A percentile compares a stretch with the other conserved stretches of the same genome.
These are phyloP conservation scores for Erethizon dorsatum DNA, from an alignment of 2,797 vertebrate genomes.

Conservation along the genomic window DNA sequence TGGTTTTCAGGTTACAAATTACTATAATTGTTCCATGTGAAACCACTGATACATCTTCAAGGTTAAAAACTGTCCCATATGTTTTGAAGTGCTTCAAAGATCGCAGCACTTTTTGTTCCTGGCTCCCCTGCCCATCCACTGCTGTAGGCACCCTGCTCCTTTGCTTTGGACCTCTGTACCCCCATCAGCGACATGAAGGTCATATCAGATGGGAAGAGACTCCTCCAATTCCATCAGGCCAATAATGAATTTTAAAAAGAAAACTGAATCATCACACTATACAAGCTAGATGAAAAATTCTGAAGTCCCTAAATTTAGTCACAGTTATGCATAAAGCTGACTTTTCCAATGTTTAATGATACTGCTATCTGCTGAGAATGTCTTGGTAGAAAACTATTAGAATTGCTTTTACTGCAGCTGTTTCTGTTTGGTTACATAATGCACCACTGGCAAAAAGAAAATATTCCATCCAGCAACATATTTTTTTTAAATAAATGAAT, in stretches of 20 bases:
- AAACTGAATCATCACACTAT: slow-evolving; percentile 12
- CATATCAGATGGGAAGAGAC: not conserved
- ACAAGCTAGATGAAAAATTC: not conserved
- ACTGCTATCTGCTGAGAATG: not conserved
- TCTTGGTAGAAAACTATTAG: slow-evolving; percentile 6
- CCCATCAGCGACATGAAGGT: not conserved
- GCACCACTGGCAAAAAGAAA: not conserved
- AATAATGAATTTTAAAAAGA: slow-evolving; percentile 2
- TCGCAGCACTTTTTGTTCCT: not conserved
- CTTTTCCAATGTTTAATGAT: slow-evolving; percentile 32
- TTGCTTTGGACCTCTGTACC: not conserved
- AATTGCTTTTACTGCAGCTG: slow-evolving; percentile 32
- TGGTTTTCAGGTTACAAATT: slow-evolving; percentile 39
- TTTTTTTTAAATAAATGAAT: not conserved
- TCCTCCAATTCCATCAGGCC: not conserved
- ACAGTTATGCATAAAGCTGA: slow-evolving; percentile 35
- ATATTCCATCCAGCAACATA: not conserved
- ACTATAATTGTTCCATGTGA: not conserved
- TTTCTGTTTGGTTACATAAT: slow-evolving; percentile 55
- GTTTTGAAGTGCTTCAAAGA: not conserved
- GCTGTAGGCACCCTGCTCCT: not conserved
- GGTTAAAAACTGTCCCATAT: not conserved
- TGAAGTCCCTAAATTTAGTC: not conserved
- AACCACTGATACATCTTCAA: not conserved
- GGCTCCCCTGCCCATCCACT: not conserved